Conservation (phyloP, 2,797 vertebrate species). For the Cirrhinus mrigala region DNA sequence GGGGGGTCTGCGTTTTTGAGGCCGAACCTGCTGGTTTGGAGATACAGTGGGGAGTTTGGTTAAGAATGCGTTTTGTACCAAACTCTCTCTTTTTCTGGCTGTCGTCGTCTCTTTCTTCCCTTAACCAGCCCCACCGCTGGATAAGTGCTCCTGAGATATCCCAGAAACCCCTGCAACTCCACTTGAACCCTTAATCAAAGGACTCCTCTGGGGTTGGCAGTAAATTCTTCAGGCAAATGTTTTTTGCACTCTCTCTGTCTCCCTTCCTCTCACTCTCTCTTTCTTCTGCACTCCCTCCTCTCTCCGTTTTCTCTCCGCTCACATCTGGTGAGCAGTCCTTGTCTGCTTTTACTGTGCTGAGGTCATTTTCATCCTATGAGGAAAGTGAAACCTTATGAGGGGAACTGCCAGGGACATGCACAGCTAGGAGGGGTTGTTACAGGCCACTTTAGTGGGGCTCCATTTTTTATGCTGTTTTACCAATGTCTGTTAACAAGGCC, state of each 20-base stretch:
- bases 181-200: constrained; percentile 81
- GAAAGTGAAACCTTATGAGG: constrained; percentile 83
- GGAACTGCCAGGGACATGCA: constrained; percentile 38
- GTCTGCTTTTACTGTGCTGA: constrained; percentile 83
- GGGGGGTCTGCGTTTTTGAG: constrained; percentile 52
- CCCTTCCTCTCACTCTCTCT: constrained; percentile 45
- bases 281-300: constrained; percentile 38
- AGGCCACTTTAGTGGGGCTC: constrained; percentile 4
- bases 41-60: background rate
- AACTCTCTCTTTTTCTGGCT: constrained; percentile 8
- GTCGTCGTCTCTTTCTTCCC: constrained; percentile 21
- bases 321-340: constrained; percentile 84
- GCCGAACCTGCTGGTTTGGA: constrained; percentile 22
- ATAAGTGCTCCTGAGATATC: constrained; percentile 73
- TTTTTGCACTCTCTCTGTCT: constrained; percentile 68
- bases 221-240: constrained; percentile 81
- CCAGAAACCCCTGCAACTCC: constrained; percentile 78
- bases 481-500: constrained; percentile 31
- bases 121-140: constrained; percentile 48
- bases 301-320: constrained; percentile 62
- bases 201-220: constrained; percentile 77
- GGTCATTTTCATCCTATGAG: constrained; percentile 83
- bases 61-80: background rate
- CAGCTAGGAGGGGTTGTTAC: constrained; percentile 18
- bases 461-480: constrained; percentile 25